These are phyloP conservation scores for Tetragnatha montana DNA, from an alignment of 2,888 invertebrate species.

Conservation along the genomic window DNA sequence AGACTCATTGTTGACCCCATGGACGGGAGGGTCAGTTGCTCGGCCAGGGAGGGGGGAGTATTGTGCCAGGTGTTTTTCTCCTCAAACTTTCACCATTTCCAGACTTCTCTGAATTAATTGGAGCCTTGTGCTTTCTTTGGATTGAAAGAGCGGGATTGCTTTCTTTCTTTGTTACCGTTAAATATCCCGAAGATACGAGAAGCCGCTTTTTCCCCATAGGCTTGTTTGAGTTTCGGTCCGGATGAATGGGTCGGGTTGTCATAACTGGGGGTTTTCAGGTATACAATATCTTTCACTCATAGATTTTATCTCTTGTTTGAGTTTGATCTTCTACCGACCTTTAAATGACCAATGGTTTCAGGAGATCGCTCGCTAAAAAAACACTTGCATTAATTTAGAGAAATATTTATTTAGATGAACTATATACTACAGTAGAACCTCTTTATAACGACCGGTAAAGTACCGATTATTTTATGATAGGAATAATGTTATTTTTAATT, in stretches of 20 bases:
- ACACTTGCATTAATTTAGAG: too few species aligned
- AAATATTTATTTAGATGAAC: too few species aligned
- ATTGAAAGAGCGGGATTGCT: not conserved
- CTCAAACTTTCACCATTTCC: not conserved
- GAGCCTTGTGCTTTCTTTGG: not conserved
- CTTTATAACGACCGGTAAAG: too few species aligned
- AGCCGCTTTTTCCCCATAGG: not conserved
- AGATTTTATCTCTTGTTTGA: too few species aligned
- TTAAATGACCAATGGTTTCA: too few species aligned
- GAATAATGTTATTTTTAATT: too few species aligned
- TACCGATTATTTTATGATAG: too few species aligned
- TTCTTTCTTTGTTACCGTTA: not conserved
- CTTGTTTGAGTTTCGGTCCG: not conserved
- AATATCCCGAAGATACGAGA: not conserved
- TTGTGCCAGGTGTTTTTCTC: conserved; percentile 36
- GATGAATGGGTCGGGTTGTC: not conserved
- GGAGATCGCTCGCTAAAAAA: too few species aligned
- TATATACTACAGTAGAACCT: too few species aligned
- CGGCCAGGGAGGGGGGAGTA: conserved; percentile 29
- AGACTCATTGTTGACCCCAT: conserved; percentile 45
- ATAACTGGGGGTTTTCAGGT: not conserved
- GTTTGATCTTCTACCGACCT: too few species aligned
- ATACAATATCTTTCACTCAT: not conserved
- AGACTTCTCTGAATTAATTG: conserved; percentile 4
- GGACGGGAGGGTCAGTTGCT: conserved; percentile 1